Evolutionary conservation across 1,140 invertebrate species (phyloP), one percentile per base, ranked within the genome.

Genomic region (Temnothorax longispinosus): DNA sequence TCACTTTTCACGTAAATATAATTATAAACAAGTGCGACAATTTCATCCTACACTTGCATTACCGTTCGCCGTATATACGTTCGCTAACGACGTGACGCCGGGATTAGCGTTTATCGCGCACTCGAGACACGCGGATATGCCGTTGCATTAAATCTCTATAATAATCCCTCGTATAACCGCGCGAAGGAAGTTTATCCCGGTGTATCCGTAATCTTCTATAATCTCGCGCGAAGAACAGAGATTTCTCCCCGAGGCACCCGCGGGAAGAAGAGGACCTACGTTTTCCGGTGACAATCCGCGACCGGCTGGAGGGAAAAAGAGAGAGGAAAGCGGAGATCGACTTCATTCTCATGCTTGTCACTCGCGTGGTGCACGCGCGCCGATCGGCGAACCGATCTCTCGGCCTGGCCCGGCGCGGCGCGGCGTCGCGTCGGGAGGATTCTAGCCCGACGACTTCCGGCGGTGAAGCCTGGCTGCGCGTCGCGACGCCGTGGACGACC

Each of bases 401-500:
- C 27, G 27, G 27, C 27, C 27, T 27, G 27, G 38, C 38, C 2
- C 38, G 38, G 38, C 38, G 38, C 4, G 38, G 38, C 38, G 38
- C 38, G 38, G 38, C 38, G 38, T 6, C 6, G 38, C 47, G 69
- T 32, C 15, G 21, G 10, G 8, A 41, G 38, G 38, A 15, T 35
- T 35, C n/a, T 41, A 62, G 75, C 32, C 27, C 44, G 47, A 11
- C 32, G 18, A 54, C 13, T 81, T 58, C 78, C 76, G 44, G n/a
- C 47, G 77, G 35, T 44, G 47, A 7, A 15, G 38, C 18, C 21
- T 81, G 21, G 78, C 64, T 38, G 54, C 38, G 54, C 78, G 64
- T 72, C 80, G 80, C 80, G 78, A 41, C 50, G 38, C 27, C 77
- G 62, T 47, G 64, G 32, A 50, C 41, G 44, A 64, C 5, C 62